A percentile compares a stretch with the other conserved stretches of the same genome.
Conservation (phyloP, 2,113 vertebrate genomes). For the Hystrix brachyura region DNA sequence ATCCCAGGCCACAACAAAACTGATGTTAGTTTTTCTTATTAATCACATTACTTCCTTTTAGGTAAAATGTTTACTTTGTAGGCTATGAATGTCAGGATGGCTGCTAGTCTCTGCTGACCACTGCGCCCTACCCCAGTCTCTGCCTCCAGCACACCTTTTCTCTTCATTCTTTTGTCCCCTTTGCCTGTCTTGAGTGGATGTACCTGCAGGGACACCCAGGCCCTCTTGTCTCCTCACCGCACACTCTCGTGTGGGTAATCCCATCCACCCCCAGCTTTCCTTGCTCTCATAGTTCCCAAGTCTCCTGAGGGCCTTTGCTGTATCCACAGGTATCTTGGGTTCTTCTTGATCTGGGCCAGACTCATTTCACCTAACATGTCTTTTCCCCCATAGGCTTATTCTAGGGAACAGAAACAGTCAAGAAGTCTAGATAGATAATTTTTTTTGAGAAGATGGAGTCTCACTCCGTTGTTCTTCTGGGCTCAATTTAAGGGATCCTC, state of each 20-base stretch:
- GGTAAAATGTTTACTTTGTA: not conserved
- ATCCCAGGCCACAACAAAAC: not conserved
- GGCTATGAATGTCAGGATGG: fast-evolving
- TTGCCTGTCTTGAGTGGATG: not conserved
- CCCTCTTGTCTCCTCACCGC: not conserved
- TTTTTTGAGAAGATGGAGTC: not conserved
- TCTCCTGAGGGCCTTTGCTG: not conserved
- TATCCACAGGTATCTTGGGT: not conserved
- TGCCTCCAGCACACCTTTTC: not conserved
- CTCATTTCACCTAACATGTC: not conserved
- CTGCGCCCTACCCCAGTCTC: fast-evolving
- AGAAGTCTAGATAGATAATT: not conserved
- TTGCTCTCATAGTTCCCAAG: not conserved
- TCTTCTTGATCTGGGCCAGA: not conserved
- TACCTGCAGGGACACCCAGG: too few species aligned
- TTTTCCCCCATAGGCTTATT: not conserved
- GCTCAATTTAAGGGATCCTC: not conserved
- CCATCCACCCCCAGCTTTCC: not conserved
- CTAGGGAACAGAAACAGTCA: not conserved
- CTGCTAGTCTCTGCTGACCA: not conserved
- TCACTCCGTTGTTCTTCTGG: not conserved
- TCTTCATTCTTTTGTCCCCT: not conserved
- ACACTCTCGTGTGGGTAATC: not conserved
- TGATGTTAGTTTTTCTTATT: not conserved
- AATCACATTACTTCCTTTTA: not conserved